phyloP scores from a whole-genome alignment of 2,888 invertebrate species.

The Celastrina argiolus region DNA sequence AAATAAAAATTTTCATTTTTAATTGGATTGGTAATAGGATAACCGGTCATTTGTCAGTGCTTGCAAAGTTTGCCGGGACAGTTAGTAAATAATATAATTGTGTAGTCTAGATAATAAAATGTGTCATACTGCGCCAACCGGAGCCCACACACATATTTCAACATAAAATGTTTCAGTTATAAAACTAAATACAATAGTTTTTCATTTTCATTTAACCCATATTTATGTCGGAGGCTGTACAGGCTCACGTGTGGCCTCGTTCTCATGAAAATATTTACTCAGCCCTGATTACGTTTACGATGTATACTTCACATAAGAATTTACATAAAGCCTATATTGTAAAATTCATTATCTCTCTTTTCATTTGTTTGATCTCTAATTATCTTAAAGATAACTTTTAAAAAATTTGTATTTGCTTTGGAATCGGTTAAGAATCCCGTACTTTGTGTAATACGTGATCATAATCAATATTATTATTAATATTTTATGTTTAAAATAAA shows the following conservation, averaged over 20 bases:
- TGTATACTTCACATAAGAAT: slow-evolving; percentile 10
- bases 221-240: background rate
- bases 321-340: background rate
- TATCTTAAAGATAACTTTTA: background rate
- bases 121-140: background rate
- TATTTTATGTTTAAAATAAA: too few relatives aligned
- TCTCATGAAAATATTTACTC: slow-evolving; percentile 5
- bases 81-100: background rate
- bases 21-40: too few relatives aligned
- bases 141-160: background rate
- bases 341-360: background rate
- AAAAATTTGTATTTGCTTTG: background rate
- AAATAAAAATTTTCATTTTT: too few relatives aligned
- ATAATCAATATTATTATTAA: too few relatives aligned
- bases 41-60: too few relatives aligned
- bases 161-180: background rate
- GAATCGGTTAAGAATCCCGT: too few relatives aligned
- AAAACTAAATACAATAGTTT: slow-evolving; percentile 8
- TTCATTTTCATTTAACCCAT: slow-evolving; percentile 15
- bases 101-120: background rate
- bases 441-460: too few relatives aligned
- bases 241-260: background rate
- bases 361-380: background rate
- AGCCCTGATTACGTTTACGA: background rate
- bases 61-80: too few relatives aligned